phyloP scores from a whole-genome alignment of 2,888 invertebrate genomes.

The Aphodius granarius region DNA sequence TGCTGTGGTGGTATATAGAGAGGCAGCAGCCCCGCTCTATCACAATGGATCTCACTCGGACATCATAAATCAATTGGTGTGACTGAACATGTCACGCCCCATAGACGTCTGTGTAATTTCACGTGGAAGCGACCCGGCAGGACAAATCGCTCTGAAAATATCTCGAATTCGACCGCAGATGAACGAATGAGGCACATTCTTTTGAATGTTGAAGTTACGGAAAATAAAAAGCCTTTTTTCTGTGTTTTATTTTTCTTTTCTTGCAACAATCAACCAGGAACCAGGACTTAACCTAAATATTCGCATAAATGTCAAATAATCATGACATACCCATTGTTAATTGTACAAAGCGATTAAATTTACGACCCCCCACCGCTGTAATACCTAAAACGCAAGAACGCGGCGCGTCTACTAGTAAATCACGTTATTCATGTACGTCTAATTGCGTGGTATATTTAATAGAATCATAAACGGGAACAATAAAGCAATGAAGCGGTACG shows the following conservation, averaged over 20 bases:
- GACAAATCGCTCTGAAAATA: slow-evolving; percentile 19
- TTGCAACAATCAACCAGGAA: no score
- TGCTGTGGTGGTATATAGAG: background rate
- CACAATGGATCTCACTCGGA: slow-evolving; percentile 26
- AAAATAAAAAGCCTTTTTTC: no score
- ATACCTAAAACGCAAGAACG: background rate
- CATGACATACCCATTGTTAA: background rate
- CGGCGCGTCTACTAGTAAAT: background rate
- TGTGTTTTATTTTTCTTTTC: no score
- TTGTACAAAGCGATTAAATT: background rate
- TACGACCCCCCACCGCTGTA: background rate
- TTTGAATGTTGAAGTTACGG: no score
- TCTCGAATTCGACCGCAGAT: slow-evolving; percentile 4
- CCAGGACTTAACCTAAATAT: background rate
- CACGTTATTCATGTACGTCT: background rate
- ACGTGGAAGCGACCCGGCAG: slow-evolving; percentile 8
- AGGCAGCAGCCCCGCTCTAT: background rate
- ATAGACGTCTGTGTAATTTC: slow-evolving; percentile 33
- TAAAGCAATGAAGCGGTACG: background rate
- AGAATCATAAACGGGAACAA: background rate
- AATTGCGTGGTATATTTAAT: background rate
- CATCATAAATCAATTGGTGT: slow-evolving; percentile 40
- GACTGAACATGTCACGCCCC: slow-evolving; percentile 33
- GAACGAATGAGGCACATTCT: no score
- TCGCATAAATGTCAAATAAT: background rate